Evolutionary conservation across 1,140 invertebrate genomes (phyloP).

Genomic region (Drosophila nikananu): DNA sequence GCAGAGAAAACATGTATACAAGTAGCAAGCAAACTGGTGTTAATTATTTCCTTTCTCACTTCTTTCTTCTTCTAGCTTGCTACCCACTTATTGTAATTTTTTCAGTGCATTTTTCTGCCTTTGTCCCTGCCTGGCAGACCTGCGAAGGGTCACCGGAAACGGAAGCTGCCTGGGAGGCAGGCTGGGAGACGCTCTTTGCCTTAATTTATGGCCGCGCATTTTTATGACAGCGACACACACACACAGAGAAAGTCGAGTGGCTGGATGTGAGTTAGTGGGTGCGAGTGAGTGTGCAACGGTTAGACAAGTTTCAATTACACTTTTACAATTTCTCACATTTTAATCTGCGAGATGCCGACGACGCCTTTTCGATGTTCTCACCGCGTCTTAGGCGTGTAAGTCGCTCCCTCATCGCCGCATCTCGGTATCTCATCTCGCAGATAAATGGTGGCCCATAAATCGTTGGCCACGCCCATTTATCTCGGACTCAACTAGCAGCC

Average conservation of each 20-base stretch:
- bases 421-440: conserved; percentile 31
- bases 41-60: not conserved
- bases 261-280: conserved; percentile 27
- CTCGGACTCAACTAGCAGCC: conserved; percentile 12
- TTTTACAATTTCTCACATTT: conserved; percentile 84
- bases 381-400: conserved; percentile 76
- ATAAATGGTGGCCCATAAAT: conserved; percentile 73
- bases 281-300: conserved; percentile 53
- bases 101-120: conserved; percentile 2
- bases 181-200: conserved; percentile 65
- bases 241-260: conserved; percentile 45
- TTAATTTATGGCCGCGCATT: conserved; percentile 82
- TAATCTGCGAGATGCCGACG: conserved; percentile 65
- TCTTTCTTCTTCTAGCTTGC: not conserved
- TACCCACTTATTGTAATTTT: not conserved
- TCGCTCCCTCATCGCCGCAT: conserved; percentile 22
- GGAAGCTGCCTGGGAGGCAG: conserved; percentile 51
- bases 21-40: not conserved
- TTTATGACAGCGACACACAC: conserved; percentile 75
- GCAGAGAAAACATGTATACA: not conserved
- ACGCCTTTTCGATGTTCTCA: conserved; percentile 77
- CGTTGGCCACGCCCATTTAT: conserved; percentile 62
- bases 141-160: conserved; percentile 69
- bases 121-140: conserved; percentile 11
- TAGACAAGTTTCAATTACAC: conserved; percentile 84